Base-by-base conservation (phyloP, 2,797 vertebrate genomes). In the Falco berigora region DNA sequence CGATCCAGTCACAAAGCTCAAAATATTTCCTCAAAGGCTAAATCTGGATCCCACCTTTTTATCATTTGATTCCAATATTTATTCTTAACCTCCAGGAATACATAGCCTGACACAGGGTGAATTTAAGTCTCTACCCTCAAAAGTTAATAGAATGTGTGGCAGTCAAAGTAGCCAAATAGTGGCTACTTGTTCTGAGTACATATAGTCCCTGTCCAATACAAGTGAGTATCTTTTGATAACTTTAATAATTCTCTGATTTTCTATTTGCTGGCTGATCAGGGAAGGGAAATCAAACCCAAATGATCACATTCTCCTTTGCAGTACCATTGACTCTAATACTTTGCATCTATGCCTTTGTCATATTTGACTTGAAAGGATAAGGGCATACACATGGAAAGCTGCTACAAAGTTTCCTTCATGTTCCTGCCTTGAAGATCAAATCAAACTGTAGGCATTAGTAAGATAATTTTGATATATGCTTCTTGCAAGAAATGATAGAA, bases 331-430 rank as follows among this genome's bases (percentile, higher is more conserved):
- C 25, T 77, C 46, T 77, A 69, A 80, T 49, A 58, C 7, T 24
- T 72, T 58, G 14, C 32, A 63, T 67, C 63, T 76, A 62, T 36
- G 15, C 8, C 90, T 89, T 73, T 90, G 22, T 30, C 21, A 23
- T 64, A 61, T 74, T 71, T 80, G 32, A 75, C 90, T 88, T 94
- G 82, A 96, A 95, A 95, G 88, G 66, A 25, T 61, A 86, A 55
- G 68, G 68, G 46, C 46, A 38, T 68, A 44, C 8, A 40, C 20
- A 40, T 12, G 19, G 67, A 92, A 88, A 91, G 42, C 40, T 87
- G 36, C 77, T 69, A 88, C 19, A 86, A 92, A 85, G 30, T 36
- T 49, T 90, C 28, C 24, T 8, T 84, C 55, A 52, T 12, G 4
- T 72, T 16, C 18, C 18, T 56, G 81, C 44, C 50, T 42, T 88